phyloP scores from a whole-genome alignment of 2,888 invertebrate species.

The Drosophila macrospina region DNA sequence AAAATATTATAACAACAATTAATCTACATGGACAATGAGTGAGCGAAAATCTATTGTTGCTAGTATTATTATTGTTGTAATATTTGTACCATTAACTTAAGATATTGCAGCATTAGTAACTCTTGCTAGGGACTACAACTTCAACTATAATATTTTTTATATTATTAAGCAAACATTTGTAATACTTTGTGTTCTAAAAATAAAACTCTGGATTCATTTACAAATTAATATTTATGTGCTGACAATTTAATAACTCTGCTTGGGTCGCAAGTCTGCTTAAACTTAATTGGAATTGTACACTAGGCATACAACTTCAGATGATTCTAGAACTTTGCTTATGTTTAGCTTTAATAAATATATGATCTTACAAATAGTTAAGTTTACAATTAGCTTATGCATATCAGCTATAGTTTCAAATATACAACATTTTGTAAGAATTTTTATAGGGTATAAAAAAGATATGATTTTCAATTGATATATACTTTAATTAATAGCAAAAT shows the following conservation, averaged over 20 bases:
- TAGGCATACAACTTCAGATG: neutral
- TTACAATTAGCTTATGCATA: too few relatives aligned
- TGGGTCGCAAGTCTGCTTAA: neutral
- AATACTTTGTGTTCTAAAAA: neutral
- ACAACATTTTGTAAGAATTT: too few relatives aligned
- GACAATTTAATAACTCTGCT: too few relatives aligned
- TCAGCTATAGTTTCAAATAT: too few relatives aligned
- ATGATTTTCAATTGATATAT: too few relatives aligned
- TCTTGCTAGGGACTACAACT: too few relatives aligned
- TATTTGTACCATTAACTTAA: neutral
- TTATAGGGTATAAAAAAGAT: too few relatives aligned
- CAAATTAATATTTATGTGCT: too few relatives aligned
- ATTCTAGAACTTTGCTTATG: neutral
- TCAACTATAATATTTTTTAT: too few relatives aligned
- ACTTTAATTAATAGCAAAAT: too few relatives aligned
- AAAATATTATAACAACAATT: neutral
- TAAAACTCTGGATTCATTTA: neutral
- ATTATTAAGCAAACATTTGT: neutral
- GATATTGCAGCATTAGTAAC: neutral
- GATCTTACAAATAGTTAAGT: too few relatives aligned
- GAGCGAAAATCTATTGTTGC: neutral
- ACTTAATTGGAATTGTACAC: neutral
- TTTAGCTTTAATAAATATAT: too few relatives aligned
- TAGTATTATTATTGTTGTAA: neutral
- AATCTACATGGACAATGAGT: constrained; percentile 6